Conservation (phyloP, 2,888 invertebrate species). For the Drosophila borealis region DNA sequence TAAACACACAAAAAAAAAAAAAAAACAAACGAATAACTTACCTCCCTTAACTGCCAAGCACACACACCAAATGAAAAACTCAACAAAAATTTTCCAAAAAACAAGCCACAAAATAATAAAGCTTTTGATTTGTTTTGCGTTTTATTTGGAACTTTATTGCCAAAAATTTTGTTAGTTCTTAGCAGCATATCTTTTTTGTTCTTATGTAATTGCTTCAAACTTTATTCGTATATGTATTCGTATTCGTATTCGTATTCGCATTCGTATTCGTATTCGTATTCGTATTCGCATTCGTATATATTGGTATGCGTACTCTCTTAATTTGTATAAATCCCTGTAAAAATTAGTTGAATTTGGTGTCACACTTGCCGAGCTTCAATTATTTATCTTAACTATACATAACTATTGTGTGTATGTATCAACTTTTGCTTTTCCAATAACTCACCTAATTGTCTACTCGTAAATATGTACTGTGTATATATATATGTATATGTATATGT, state of each 20-base stretch:
- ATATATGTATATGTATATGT: neutral
- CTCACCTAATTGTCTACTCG: conserved; percentile 32
- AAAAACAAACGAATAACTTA: conserved; percentile 42
- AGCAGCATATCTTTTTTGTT: conserved; percentile 37
- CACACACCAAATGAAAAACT: conserved; percentile 13
- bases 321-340: conserved; percentile 36
- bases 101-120: conserved; percentile 32
- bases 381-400: conserved; percentile 20
- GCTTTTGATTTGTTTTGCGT: conserved; percentile 53
- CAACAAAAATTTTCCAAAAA: conserved; percentile 2
- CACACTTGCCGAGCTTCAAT: conserved; percentile 24
- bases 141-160: conserved; percentile 60
- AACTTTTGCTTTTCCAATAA: conserved; percentile 46
- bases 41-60: conserved; percentile 27
- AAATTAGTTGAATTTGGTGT: conserved; percentile 31
- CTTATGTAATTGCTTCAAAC: conserved; percentile 47
- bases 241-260: conserved; percentile 25
- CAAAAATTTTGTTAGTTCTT: conserved; percentile 54
- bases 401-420: conserved; percentile 24
- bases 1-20: conserved; percentile 52
- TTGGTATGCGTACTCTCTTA: conserved; percentile 44
- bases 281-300: conserved; percentile 35
- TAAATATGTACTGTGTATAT: conserved; percentile 20
- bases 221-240: conserved; percentile 38
- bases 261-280: conserved; percentile 28